Conservation (phyloP, 2,797 vertebrate genomes). For the Coendou prehensilis region DNA sequence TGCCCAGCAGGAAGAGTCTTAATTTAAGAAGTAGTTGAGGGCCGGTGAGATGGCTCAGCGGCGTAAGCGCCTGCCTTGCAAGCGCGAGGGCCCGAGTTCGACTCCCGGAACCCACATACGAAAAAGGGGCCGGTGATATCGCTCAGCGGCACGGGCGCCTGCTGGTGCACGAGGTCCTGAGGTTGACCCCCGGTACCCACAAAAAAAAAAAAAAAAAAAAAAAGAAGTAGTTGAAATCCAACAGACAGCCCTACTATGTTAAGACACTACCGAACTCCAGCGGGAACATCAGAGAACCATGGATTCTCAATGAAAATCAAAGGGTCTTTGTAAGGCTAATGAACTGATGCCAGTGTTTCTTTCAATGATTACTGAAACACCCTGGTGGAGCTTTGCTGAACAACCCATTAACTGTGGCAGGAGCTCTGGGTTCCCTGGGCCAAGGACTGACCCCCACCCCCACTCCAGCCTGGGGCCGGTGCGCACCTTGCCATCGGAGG, state of each 20-base stretch:
- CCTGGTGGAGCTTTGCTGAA: neutral
- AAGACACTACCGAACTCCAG: neutral
- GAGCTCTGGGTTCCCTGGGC: neutral
- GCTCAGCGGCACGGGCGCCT: no score
- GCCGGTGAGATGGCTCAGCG: no score
- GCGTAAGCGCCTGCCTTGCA: no score
- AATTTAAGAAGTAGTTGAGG: neutral
- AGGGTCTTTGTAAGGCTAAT: neutral
- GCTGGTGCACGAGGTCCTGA: no score
- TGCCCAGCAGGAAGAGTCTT: neutral
- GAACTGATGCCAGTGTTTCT: neutral
- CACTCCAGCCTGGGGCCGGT: neutral
- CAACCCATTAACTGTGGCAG: neutral
- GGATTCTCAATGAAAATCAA: neutral
- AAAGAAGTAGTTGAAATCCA: neutral
- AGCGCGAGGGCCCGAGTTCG: no score
- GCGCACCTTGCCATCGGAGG: conserved; percentile 96
- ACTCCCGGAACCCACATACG: no score
- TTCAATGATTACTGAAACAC: neutral
- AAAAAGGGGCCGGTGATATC: no score
- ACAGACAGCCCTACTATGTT: neutral
- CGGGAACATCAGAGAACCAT: neutral
- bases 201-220: no score
- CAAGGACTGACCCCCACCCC: fast-evolving
- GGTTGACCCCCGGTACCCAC: no score